A percentile compares a stretch with the other conserved stretches of the same genome.
Conservation (phyloP, 1,140 invertebrate species). For the Zaprionus nigranus region DNA sequence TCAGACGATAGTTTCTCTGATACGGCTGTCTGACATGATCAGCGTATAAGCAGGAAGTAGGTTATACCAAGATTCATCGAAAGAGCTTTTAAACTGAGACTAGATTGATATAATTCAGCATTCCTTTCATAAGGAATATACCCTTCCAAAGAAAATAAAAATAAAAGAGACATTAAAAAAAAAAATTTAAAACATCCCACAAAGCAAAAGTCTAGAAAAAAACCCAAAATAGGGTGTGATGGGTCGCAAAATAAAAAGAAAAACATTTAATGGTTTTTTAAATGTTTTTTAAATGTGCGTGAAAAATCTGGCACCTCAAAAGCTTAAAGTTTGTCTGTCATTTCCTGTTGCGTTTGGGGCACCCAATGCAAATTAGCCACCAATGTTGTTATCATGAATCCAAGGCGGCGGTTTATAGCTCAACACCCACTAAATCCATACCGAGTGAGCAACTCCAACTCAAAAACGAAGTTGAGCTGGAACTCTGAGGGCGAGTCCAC, state of each 20-base stretch:
- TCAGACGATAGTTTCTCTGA: too few relatives aligned
- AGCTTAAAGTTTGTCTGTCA: slow-evolving; percentile 53
- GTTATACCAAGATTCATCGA: too few relatives aligned
- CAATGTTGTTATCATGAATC: slow-evolving; percentile 70
- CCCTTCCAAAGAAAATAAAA: not conserved
- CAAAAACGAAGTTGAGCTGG: slow-evolving; percentile 15
- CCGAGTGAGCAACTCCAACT: slow-evolving; percentile 50
- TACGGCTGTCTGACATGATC: too few relatives aligned
- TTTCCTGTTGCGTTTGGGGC: slow-evolving; percentile 11
- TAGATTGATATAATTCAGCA: too few relatives aligned
- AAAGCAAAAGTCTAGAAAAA: not conserved
- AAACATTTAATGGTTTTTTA: slow-evolving; percentile 84
- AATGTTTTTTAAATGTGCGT: slow-evolving; percentile 84
- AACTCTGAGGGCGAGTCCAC: not conserved
- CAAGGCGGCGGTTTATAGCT: slow-evolving; percentile 46
- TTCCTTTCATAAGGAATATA: not conserved
- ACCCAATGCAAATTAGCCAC: slow-evolving; percentile 73
- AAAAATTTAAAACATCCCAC: not conserved
- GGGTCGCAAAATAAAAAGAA: slow-evolving; percentile 43
- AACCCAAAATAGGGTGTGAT: slow-evolving; percentile 62
- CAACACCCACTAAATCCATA: slow-evolving; percentile 46
- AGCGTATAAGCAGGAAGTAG: too few relatives aligned
- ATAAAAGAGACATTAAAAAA: not conserved
- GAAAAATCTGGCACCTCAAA: slow-evolving; percentile 70
- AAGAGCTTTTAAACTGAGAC: too few relatives aligned